These are phyloP conservation scores for Cheilosia variabilis DNA, from an alignment of 2,888 invertebrate genomes.

Conservation along the genomic window DNA sequence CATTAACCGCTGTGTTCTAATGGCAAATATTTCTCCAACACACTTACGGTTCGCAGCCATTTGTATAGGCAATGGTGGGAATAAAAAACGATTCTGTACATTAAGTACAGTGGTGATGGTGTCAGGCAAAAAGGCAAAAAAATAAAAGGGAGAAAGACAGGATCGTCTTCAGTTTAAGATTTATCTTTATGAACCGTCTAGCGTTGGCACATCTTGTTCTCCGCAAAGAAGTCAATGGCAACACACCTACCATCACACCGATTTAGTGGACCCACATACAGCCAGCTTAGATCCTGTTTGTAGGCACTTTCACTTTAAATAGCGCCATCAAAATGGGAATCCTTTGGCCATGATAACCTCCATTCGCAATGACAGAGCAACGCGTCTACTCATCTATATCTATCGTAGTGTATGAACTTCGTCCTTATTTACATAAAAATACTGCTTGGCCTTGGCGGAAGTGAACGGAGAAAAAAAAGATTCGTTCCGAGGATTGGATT, in stretches of 20 bases:
- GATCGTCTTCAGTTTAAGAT: constrained; percentile 68
- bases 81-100: constrained; percentile 33
- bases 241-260: constrained; percentile 36
- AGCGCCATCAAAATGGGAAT: constrained; percentile 69
- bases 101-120: constrained; percentile 40
- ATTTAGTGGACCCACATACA: constrained; percentile 57
- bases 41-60: constrained; percentile 23
- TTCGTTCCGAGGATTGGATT: constrained; percentile 68
- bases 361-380: constrained; percentile 44
- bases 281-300: constrained; percentile 26
- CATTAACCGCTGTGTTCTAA: constrained; percentile 71
- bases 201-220: constrained; percentile 47
- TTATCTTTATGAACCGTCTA: constrained; percentile 72
- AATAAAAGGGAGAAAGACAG: constrained; percentile 16
- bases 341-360: constrained; percentile 65
- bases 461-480: not conserved
- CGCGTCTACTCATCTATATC: constrained; percentile 53
- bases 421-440: constrained; percentile 73
- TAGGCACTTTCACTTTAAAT: constrained; percentile 65
- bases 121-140: constrained; percentile 9
- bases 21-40: constrained; percentile 60
- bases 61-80: constrained; percentile 17
- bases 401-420: constrained; percentile 56
- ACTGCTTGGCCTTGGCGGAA: not conserved
- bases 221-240: constrained; percentile 54